These are phyloP conservation scores for Hypomecis atomaria DNA, from an alignment of 2,888 invertebrate species.

Conservation along the genomic window DNA sequence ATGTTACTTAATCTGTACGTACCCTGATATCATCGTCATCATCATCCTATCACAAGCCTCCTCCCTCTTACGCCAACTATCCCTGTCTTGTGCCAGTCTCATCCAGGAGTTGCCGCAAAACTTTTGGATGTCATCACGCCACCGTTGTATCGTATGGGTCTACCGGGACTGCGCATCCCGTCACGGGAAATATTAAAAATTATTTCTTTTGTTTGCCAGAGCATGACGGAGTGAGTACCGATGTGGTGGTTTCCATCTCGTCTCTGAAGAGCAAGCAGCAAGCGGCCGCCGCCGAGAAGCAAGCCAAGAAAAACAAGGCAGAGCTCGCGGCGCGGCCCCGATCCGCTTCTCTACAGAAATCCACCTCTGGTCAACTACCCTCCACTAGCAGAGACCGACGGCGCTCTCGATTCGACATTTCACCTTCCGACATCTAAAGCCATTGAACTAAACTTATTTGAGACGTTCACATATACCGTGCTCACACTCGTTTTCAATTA, in stretches of 20 bases:
- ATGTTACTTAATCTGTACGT: too few relatives aligned
- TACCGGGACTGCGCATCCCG: too few relatives aligned
- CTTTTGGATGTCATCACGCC: too few relatives aligned
- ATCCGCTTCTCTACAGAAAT: conserved; percentile 75
- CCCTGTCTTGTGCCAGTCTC: too few relatives aligned
- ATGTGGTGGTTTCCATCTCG: conserved; percentile 76
- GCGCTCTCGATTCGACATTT: conserved; percentile 74
- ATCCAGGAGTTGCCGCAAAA: too few relatives aligned
- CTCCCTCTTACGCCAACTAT: too few relatives aligned
- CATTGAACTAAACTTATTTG: conserved; percentile 17
- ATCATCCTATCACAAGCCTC: too few relatives aligned
- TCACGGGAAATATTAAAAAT: too few relatives aligned
- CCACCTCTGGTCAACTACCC: conserved; percentile 71
- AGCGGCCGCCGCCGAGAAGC: conserved; percentile 75
- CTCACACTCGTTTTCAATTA: too few relatives aligned
- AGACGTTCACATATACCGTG: neutral
- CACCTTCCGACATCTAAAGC: conserved; percentile 70
- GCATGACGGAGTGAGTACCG: conserved; percentile 71
- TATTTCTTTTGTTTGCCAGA: conserved; percentile 49
- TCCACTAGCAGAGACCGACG: conserved; percentile 70
- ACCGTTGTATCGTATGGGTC: too few relatives aligned
- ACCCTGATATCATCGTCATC: too few relatives aligned
- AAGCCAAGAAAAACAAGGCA: conserved; percentile 78
- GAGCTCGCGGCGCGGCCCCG: conserved; percentile 69
- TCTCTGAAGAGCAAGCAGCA: conserved; percentile 79